These are phyloP conservation scores for Phthorimaea operculella DNA, from an alignment of 1,140 invertebrate genomes.

Conservation along the genomic window DNA sequence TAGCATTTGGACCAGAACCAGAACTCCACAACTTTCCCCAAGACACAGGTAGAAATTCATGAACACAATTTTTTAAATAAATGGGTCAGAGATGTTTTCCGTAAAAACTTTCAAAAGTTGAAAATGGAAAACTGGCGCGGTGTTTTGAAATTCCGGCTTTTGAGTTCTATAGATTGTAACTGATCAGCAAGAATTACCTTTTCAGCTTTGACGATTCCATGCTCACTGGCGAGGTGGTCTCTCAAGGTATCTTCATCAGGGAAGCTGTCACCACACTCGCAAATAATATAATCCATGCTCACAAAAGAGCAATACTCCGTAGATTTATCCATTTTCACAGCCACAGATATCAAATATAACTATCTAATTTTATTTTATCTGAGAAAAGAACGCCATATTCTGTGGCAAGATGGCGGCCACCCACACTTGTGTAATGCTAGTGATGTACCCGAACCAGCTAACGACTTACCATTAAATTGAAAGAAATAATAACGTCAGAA, in stretches of 20 bases:
- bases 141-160: no score
- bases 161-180: no score
- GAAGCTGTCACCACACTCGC: slow-evolving; percentile 56
- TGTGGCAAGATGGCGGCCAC: not conserved
- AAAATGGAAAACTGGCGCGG: no score
- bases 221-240: slow-evolving; percentile 40
- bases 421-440: not conserved
- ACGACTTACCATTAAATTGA: no score
- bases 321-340: slow-evolving; percentile 19
- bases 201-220: slow-evolving; percentile 8
- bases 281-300: slow-evolving; percentile 56
- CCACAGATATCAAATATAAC: slow-evolving; percentile 24
- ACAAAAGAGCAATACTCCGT: slow-evolving; percentile 57
- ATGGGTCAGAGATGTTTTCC: no score
- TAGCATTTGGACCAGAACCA: no score
- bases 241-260: slow-evolving; percentile 41
- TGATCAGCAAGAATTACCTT: no score
- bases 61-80: no score
- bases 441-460: not conserved
- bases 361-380: not conserved
- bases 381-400: not conserved
- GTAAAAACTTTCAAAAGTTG: no score
- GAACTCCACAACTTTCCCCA: no score
- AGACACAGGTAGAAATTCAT: no score
- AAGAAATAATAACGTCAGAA: no score